Evolutionary conservation across 2,797 vertebrate species (phyloP).

Genomic region (Limosa lapponica): DNA sequence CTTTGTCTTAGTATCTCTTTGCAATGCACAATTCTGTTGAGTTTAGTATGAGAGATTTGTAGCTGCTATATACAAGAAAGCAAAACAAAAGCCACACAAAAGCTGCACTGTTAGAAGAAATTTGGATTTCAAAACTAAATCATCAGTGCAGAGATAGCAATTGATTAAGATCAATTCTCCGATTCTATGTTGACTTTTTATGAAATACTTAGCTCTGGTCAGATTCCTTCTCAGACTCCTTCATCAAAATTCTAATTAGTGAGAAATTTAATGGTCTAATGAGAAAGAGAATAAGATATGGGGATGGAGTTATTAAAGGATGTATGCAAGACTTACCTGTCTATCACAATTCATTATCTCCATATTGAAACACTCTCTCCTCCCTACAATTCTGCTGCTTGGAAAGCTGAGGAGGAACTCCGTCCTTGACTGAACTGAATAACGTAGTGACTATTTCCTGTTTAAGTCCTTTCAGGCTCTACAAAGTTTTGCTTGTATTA

Average conservation of each 20-base stretch:
- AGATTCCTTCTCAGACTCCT: neutral
- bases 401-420: neutral
- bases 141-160: neutral
- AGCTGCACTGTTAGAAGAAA: neutral
- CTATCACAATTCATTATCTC: neutral
- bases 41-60: neutral
- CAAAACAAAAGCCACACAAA: neutral
- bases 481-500: neutral
- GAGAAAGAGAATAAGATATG: neutral
- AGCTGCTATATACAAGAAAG: neutral
- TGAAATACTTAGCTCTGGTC: neutral
- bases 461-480: neutral
- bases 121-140: neutral
- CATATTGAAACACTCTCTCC: neutral
- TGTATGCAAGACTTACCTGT: neutral
- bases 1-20: neutral
- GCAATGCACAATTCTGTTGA: neutral
- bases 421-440: neutral
- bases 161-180: neutral
- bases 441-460: neutral
- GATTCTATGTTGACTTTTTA: neutral
- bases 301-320: neutral
- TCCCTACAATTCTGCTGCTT: neutral
- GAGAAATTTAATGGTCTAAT: neutral
- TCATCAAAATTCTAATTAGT: neutral